Percentiles rank a stretch among this genome's conserved stretches.
Conservation (phyloP, 2,888 invertebrate species). For the Artemia sp. region DNA sequence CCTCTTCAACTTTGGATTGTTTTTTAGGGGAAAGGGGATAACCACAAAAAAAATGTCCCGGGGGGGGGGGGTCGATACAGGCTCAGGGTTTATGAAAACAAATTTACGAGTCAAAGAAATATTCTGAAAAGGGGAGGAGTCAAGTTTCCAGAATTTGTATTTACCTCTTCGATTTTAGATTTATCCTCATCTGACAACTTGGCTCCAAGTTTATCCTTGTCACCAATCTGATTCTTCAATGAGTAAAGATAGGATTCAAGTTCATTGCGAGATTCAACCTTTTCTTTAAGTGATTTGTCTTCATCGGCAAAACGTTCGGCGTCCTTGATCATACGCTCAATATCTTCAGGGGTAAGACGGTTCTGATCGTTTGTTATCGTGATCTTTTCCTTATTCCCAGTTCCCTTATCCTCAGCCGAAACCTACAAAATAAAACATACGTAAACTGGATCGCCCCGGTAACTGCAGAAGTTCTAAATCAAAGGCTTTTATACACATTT, state of each 20-base stretch:
- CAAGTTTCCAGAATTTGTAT: too few species aligned
- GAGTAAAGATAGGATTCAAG: constrained; percentile 94
- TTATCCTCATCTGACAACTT: constrained; percentile 79
- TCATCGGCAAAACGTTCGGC: constrained; percentile 98
- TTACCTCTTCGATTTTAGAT: constrained; percentile 59
- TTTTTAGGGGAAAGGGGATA: too few species aligned
- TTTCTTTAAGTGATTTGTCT: constrained; percentile 88
- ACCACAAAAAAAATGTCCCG: too few species aligned
- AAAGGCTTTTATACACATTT: too few species aligned
- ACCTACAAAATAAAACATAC: constrained; percentile 38
- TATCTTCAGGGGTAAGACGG: constrained; percentile 88
- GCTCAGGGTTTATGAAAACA: too few species aligned
- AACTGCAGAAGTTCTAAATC: constrained; percentile 7
- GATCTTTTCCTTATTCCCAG: constrained; percentile 95
- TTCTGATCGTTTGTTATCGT: constrained; percentile 98
- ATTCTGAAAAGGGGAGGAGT: too few species aligned
- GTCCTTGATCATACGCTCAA: constrained; percentile 97
- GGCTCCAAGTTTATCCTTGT: constrained; percentile 90
- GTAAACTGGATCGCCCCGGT: background rate
- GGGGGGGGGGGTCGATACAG: too few species aligned
- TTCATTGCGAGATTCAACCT: constrained; percentile 89
- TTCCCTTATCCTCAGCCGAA: constrained; percentile 96
- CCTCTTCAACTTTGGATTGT: too few species aligned
- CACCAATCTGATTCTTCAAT: constrained; percentile 84
- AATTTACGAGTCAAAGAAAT: too few species aligned